A percentile compares a stretch with the other conserved stretches of the same genome.
Conservation (phyloP, 2,888 invertebrate species). For the Antheraea yamamai region DNA sequence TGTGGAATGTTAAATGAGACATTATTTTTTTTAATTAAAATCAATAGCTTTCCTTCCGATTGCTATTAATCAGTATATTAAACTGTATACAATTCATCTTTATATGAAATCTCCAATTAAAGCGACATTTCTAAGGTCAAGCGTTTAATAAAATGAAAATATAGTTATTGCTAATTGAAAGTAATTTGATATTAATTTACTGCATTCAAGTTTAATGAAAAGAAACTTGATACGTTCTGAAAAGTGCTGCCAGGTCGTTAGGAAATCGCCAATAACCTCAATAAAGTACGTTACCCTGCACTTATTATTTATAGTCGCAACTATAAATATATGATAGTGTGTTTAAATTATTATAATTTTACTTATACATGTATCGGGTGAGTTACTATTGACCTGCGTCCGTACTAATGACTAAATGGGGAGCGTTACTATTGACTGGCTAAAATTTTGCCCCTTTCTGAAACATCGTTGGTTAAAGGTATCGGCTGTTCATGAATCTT, state of each 20-base stretch:
- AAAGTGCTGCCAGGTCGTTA: not conserved
- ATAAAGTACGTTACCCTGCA: not conserved
- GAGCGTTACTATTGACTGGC: too few species aligned
- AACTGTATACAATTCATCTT: not conserved
- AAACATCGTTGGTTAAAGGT: too few species aligned
- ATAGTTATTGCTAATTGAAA: not conserved
- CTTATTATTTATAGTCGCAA: not conserved
- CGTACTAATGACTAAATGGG: too few species aligned
- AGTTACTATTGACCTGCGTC: not conserved
- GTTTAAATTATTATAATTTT: not conserved
- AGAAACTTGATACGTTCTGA: not conserved
- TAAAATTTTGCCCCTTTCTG: too few species aligned
- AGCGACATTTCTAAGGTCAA: too few species aligned
- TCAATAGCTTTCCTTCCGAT: not conserved
- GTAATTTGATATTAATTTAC: not conserved
- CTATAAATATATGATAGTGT: not conserved
- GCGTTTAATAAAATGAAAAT: not conserved
- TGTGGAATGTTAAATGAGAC: conserved; percentile 45
- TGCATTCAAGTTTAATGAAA: not conserved
- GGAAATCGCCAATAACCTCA: not conserved
- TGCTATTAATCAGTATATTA: not conserved
- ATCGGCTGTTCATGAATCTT: too few species aligned
- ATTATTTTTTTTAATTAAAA: conserved; percentile 29
- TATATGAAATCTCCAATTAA: not conserved
- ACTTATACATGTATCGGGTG: not conserved